Evolutionary conservation across 2,113 vertebrate species (phyloP), one percentile per base, ranked within the genome.

Genomic region (Lycocorax pyrrhopterus): DNA sequence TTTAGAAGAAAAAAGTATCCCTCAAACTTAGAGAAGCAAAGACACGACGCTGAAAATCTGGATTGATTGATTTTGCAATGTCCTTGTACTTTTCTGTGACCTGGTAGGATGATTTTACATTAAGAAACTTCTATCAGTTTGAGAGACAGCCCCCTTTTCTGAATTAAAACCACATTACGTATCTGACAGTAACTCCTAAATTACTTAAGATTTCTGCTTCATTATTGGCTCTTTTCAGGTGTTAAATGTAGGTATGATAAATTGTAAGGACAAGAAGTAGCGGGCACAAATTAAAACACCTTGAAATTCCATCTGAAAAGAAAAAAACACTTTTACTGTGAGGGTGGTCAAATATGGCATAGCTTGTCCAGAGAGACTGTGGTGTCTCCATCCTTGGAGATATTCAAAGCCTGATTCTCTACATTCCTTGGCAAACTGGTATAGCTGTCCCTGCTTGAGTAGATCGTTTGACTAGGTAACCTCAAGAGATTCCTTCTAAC

Each of bases 261-360:
- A 78, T 53, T 6, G 32, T 30, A 67, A 39, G 20, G 13, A 46
- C 32, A 75, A 84, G 15, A 58, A 2, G 0, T 23, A 79, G 30
- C 4, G 2, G 3, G 6, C 7, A 72, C 6, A 74, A 62, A 44
- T 35, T 62, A 13, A 47, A 77, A 69, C 15, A 7, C 0, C 1
- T 33, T 49, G 9, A 69, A 55, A 81, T 77, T 78, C 10, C 7
- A 66, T 15, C 32, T 56, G 30, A 35, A 74, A 87, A 81, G 4
- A 17, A 64, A 52, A 58, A 62, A 12, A 5, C 1, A 10, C 3
- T 55, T 64, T 35, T 44, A 37, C 6, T 68, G 3, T 27, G 15
- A 51, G 8, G 1, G 3, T 56, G 20, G 12, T 69, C 27, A 51
- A 60, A 79, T 6, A 59, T 5, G 10, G 7, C 16, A 39, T 11